These are phyloP conservation scores for Choristoneura rosaceana DNA, from an alignment of 2,888 invertebrate genomes.

Conservation along the genomic window DNA sequence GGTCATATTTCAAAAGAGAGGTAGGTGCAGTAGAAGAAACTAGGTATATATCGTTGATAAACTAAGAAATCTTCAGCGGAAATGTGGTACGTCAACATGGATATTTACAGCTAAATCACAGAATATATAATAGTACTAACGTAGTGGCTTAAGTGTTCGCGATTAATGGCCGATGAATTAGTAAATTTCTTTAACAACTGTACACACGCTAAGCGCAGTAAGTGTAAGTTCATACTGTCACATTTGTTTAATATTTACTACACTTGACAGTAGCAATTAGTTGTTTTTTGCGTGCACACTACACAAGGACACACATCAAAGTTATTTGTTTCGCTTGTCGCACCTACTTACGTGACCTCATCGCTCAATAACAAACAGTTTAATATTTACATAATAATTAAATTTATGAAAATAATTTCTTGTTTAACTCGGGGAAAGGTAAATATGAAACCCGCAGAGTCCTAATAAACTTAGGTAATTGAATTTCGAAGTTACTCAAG, in stretches of 20 bases:
- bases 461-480: not conserved
- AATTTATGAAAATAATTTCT: not conserved
- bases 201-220: not conserved
- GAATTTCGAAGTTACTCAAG: not conserved
- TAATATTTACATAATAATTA: constrained; percentile 11
- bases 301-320: constrained; percentile 35
- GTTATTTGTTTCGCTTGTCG: constrained; percentile 30
- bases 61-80: too few relatives aligned
- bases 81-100: too few relatives aligned
- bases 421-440: not conserved
- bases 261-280: constrained; percentile 26
- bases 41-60: too few relatives aligned
- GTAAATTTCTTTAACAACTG: not conserved
- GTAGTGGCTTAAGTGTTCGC: too few relatives aligned
- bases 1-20: too few relatives aligned
- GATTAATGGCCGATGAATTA: not conserved
- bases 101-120: too few relatives aligned
- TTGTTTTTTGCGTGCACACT: constrained; percentile 29
- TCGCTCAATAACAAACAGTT: constrained; percentile 21
- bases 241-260: constrained; percentile 11
- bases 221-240: not conserved
- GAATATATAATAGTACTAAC: too few relatives aligned
- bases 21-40: too few relatives aligned
- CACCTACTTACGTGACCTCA: constrained; percentile 36
- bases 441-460: not conserved